Evolutionary conservation across 2,113 vertebrate species (phyloP), one percentile per base, ranked within the genome.

Genomic region (Heterocephalus glaber): DNA sequence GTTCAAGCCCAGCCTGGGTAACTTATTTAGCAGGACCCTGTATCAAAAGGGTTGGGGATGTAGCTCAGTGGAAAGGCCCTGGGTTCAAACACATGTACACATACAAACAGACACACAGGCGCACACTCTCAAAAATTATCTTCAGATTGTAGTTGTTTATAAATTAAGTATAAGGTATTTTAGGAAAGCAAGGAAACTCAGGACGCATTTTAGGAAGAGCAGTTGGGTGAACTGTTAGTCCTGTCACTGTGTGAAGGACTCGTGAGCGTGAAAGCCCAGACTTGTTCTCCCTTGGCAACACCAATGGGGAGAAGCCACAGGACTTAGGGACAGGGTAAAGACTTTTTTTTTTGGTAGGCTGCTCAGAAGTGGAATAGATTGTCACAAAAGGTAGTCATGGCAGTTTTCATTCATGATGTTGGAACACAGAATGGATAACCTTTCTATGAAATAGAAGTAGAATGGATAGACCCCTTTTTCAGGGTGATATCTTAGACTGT

Each of bases 161-260:
- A 88, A 77, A 70, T 68, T 89, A 92, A 82, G 14, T 70, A 22
- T 28, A 94, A 49, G 70, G 28, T 79, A 33, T 92, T 86, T 90
- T 28, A 30, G 49, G 33, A 33, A 28, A 35, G 33, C 52, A 70
- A 49, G 85, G 41, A 19, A 85, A 60, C 63, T 74, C 24, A 52
- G 76, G 70, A 81, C 28, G 80, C 66, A 16, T 66, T 24, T 88
- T 60, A 70, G 68, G 68, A 90, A 81, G 83, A 79, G 16, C 24
- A 80, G 11, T n/a, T 86, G 58, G 35, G 38, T 74, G 58, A 52
- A 81, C 28, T 49, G 14, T 85, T 63, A 30, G 49, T n/a, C 81
- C 49, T 81, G 4, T 83, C 33, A 47, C n/a, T 52, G 1, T 60
- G 20, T 49, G 24, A 38, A 66, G 41, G 44, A 28, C 52, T 77